Conservation (phyloP, 2,113 vertebrate genomes). For the Strix uralensis region DNA sequence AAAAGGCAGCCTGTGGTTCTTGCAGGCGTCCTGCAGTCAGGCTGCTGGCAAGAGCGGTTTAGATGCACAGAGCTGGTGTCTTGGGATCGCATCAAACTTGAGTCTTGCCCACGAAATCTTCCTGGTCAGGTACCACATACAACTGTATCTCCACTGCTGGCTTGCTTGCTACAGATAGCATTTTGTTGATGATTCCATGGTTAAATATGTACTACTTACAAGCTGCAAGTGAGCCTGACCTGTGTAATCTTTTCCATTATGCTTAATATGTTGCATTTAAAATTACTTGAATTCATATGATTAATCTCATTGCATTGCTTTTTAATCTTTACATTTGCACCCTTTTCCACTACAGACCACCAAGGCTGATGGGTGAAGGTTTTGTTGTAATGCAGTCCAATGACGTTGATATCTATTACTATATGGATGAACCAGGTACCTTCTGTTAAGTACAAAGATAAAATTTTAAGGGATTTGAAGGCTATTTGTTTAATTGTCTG, state of each 20-base stretch:
- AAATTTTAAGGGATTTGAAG: background rate
- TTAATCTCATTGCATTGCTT: background rate
- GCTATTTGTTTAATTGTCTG: background rate
- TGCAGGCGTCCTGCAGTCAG: background rate
- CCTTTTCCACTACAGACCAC: conserved; percentile 78
- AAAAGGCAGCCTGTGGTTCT: too few relatives aligned
- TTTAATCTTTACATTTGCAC: background rate
- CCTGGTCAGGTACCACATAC: background rate
- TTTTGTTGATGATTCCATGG: background rate
- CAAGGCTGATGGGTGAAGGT: conserved; percentile 96
- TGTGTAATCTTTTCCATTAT: background rate
- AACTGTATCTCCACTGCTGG: background rate
- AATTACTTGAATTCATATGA: background rate
- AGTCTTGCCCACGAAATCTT: background rate
- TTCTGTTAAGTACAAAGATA: background rate
- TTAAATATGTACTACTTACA: background rate
- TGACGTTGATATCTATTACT: conserved; percentile 98
- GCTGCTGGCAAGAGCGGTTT: background rate
- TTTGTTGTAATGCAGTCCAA: conserved; percentile 99
- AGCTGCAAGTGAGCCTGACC: background rate
- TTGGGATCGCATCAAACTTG: background rate
- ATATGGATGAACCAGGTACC: conserved; percentile 96
- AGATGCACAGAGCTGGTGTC: background rate
- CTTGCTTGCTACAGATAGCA: background rate
- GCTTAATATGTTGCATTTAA: background rate